Percentiles rank a stretch among this genome's conserved stretches.
phyloP scores from a whole-genome alignment of 1,140 invertebrate species.

The Arctopsyche grandis region DNA sequence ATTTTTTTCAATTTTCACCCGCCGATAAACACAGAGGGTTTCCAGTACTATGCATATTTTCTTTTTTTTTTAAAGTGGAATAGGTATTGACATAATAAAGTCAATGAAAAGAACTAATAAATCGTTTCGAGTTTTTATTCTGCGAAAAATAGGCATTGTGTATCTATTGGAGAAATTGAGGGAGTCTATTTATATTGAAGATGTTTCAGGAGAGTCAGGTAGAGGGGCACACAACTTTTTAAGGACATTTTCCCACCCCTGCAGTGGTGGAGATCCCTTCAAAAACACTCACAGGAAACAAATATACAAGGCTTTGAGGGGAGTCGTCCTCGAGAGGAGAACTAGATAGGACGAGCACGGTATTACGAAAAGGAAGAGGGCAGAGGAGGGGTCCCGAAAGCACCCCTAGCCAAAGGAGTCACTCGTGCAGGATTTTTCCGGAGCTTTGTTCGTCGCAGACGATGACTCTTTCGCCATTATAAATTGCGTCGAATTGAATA shows the following conservation, averaged over 20 bases:
- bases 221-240: background rate
- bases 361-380: background rate
- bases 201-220: background rate
- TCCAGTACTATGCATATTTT: too few relatives aligned
- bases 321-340: background rate
- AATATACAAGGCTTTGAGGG: conserved; percentile 25
- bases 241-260: background rate
- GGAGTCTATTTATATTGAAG: background rate
- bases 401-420: background rate
- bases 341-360: background rate
- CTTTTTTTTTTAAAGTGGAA: too few relatives aligned
- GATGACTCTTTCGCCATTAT: conserved; percentile 21
- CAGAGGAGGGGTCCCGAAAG: background rate
- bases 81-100: too few relatives aligned
- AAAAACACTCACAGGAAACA: conserved; percentile 26
- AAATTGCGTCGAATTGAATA: conserved; percentile 25
- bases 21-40: too few relatives aligned
- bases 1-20: too few relatives aligned
- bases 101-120: too few relatives aligned
- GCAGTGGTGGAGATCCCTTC: conserved; percentile 1
- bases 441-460: background rate
- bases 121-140: too few relatives aligned
- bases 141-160: too few relatives aligned
- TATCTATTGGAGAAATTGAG: background rate
- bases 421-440: conserved; percentile 6